Conservation (phyloP, 2,113 vertebrate genomes). For the Pampusana beccarii region DNA sequence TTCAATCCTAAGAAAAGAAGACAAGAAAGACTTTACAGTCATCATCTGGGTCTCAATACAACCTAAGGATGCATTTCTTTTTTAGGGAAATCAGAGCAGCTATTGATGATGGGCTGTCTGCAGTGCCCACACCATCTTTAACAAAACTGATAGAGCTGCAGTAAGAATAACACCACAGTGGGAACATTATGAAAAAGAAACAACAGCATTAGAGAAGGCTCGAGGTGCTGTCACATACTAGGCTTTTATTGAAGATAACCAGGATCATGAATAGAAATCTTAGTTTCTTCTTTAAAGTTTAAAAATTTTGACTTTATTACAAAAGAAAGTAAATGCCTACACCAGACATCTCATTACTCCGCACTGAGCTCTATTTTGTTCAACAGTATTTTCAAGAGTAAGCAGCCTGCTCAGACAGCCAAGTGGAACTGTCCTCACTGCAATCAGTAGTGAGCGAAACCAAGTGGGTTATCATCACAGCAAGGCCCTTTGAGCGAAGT, state of each 20-base stretch:
- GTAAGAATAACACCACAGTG: background rate
- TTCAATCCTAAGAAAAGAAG: background rate
- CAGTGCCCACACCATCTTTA: background rate
- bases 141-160: background rate
- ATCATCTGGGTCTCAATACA: background rate
- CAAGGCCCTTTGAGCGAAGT: background rate
- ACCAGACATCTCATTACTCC: background rate
- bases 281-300: background rate
- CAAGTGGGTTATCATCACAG: conserved; percentile 53
- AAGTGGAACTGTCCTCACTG: conserved; percentile 60
- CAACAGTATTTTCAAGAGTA: background rate
- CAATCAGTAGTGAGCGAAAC: conserved; percentile 61
- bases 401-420: conserved; percentile 64
- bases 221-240: background rate
- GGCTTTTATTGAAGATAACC: background rate
- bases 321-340: background rate
- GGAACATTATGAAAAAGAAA: background rate
- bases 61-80: background rate
- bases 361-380: background rate
- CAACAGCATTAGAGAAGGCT: background rate
- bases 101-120: background rate
- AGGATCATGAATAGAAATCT: background rate
- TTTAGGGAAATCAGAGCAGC: background rate
- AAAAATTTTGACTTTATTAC: background rate
- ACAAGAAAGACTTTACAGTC: background rate